Evolutionary conservation across 2,113 vertebrate genomes (phyloP).

Genomic region (Tichodroma muraria): DNA sequence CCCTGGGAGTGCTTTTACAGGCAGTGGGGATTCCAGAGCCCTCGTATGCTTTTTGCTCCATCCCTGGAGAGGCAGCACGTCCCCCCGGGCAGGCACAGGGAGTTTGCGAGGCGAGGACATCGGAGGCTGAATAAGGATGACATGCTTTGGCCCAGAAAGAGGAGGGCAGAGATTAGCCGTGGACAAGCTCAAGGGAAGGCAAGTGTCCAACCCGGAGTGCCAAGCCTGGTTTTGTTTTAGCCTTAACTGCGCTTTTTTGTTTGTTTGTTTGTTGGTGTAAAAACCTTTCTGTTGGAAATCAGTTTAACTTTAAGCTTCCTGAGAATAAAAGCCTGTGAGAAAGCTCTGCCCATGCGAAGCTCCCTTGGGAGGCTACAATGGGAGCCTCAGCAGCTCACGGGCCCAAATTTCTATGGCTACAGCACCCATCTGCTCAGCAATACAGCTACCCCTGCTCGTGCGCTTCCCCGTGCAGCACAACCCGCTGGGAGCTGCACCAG

Average conservation of each 20-base stretch:
- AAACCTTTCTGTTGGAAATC: conserved; percentile 72
- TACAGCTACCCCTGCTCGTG: neutral
- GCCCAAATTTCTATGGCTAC: conserved; percentile 53
- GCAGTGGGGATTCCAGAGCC: neutral
- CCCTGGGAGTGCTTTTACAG: neutral
- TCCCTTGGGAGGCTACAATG: conserved; percentile 40
- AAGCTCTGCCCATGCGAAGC: conserved; percentile 53
- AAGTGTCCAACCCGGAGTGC: conserved; percentile 66
- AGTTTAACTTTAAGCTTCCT: conserved; percentile 67
- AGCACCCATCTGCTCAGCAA: conserved; percentile 24
- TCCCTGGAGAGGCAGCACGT: neutral
- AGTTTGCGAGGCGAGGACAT: neutral
- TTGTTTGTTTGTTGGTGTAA: conserved; percentile 67
- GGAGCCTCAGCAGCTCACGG: neutral
- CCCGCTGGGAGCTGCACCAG: neutral
- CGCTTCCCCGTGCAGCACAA: neutral
- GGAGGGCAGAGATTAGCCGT: conserved; percentile 40
- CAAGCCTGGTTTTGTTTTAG: conserved; percentile 68
- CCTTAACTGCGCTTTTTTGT: conserved; percentile 70
- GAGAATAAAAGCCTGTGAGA: conserved; percentile 71
- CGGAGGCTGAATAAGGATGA: conserved; percentile 28
- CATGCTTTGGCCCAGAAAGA: conserved; percentile 55
- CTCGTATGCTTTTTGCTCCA: neutral
- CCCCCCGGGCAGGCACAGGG: neutral
- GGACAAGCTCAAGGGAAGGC: conserved; percentile 62